Percentiles rank a stretch among this genome's conserved stretches.
Evolutionary conservation across 2,888 invertebrate species (phyloP).

Genomic region (Brachypalpus laphriformis): DNA sequence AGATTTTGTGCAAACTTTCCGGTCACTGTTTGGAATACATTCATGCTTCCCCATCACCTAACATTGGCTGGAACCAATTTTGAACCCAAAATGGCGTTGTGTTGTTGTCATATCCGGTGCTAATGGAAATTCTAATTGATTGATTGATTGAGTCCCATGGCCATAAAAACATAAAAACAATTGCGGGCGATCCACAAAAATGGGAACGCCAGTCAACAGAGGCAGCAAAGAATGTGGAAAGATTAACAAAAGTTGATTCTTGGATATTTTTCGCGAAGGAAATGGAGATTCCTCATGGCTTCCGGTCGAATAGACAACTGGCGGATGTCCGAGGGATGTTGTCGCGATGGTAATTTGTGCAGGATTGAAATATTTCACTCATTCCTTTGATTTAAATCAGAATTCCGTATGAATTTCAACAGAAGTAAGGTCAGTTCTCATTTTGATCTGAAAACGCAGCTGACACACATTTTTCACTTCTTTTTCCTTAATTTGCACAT

Average conservation of each 20-base stretch:
- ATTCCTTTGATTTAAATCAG: no score
- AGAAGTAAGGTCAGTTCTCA: no score
- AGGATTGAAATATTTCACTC: neutral
- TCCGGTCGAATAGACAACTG: conserved; percentile 1
- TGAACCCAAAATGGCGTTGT: conserved; percentile 73
- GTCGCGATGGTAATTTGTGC: neutral
- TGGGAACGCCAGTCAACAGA: neutral
- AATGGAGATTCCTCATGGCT: neutral
- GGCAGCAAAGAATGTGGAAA: neutral
- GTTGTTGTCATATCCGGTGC: conserved; percentile 77
- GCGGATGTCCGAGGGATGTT: neutral
- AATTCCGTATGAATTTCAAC: no score
- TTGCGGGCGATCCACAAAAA: conserved; percentile 9
- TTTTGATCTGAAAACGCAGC: no score
- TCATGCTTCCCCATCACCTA: neutral
- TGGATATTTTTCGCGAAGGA: no score
- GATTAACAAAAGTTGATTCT: neutral
- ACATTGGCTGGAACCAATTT: conserved; percentile 19
- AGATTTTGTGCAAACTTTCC: conserved; percentile 71
- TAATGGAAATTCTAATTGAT: conserved; percentile 78
- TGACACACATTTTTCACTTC: no score
- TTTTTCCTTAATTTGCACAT: no score
- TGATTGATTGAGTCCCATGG: conserved; percentile 75
- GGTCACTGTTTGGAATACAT: conserved; percentile 40
- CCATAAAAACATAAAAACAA: conserved; percentile 38